phyloP scores from a whole-genome alignment of 2,888 invertebrate genomes.

The Caradrina clavipalpis region DNA sequence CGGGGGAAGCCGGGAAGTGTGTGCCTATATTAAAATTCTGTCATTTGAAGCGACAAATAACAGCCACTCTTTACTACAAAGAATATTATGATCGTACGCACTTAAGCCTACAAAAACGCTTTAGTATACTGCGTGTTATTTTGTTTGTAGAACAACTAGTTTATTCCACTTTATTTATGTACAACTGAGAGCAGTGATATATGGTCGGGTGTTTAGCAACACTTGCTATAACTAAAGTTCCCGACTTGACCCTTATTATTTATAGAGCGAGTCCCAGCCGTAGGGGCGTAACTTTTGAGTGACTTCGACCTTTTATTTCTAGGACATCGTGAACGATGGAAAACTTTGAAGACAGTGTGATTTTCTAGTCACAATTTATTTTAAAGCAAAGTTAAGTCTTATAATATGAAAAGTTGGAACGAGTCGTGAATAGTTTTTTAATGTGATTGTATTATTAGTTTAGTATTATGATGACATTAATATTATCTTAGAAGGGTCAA shows the following conservation, averaged over 20 bases:
- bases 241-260: constrained; percentile 60
- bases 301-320: constrained; percentile 51
- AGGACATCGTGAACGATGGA: constrained; percentile 39
- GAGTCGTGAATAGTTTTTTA: constrained; percentile 34
- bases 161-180: constrained; percentile 44
- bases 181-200: constrained; percentile 37
- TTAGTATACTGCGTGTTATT: constrained; percentile 3
- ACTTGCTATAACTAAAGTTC: constrained; percentile 47
- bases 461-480: not conserved
- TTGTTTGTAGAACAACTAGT: constrained; percentile 29
- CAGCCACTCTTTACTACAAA: constrained; percentile 68
- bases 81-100: constrained; percentile 67
- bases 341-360: constrained; percentile 51
- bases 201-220: constrained; percentile 34
- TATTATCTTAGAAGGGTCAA: not conserved
- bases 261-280: constrained; percentile 42
- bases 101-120: constrained; percentile 22
- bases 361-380: constrained; percentile 58
- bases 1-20: constrained; percentile 73
- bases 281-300: constrained; percentile 49
- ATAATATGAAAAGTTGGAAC: constrained; percentile 51
- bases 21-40: constrained; percentile 82
- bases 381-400: constrained; percentile 47
- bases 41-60: constrained; percentile 76
- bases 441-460: constrained; percentile 25